Evolutionary conservation across 2,888 invertebrate genomes (phyloP).

Genomic region (Drosophila kambysellisi): DNA sequence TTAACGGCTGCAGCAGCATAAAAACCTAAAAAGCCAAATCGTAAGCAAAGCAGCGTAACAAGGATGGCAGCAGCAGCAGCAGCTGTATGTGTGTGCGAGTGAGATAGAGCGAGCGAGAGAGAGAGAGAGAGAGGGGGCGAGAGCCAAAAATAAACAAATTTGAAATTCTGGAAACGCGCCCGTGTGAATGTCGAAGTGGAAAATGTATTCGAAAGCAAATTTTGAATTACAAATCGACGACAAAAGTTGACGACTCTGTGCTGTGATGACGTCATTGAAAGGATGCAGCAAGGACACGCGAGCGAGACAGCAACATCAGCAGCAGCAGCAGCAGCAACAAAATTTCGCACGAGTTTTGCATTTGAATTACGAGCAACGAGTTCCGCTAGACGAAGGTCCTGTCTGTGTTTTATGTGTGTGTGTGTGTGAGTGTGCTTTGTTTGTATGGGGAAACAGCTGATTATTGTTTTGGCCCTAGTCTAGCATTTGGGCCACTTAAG

Average conservation of each 20-base stretch:
- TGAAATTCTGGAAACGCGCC: slow-evolving; percentile 74
- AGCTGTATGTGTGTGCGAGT: not conserved
- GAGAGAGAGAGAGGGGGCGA: slow-evolving; percentile 10
- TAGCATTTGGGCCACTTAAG: slow-evolving; percentile 33
- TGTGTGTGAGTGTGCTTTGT: slow-evolving; percentile 27
- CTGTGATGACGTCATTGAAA: slow-evolving; percentile 70
- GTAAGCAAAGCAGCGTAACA: slow-evolving; percentile 40
- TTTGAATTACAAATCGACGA: slow-evolving; percentile 81
- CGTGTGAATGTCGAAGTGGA: slow-evolving; percentile 72
- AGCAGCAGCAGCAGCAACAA: slow-evolving; percentile 54
- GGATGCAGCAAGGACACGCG: slow-evolving; percentile 68
- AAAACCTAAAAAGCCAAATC: slow-evolving; percentile 65
- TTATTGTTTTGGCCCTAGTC: slow-evolving; percentile 68
- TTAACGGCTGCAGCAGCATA: slow-evolving; percentile 81
- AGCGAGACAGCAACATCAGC: slow-evolving; percentile 24
- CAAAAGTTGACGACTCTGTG: slow-evolving; percentile 23
- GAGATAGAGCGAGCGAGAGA: not conserved
- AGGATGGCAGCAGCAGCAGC: slow-evolving; percentile 19
- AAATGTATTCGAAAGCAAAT: slow-evolving; percentile 81
- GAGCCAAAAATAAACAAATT: slow-evolving; percentile 59
- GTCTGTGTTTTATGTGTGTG: slow-evolving; percentile 20
- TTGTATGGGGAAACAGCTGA: slow-evolving; percentile 67
- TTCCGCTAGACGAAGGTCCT: slow-evolving; percentile 48
- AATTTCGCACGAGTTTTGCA: slow-evolving; percentile 83
- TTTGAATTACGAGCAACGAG: slow-evolving; percentile 81